phyloP scores from a whole-genome alignment of 2,797 vertebrate genomes.

The Zalophus californianus region DNA sequence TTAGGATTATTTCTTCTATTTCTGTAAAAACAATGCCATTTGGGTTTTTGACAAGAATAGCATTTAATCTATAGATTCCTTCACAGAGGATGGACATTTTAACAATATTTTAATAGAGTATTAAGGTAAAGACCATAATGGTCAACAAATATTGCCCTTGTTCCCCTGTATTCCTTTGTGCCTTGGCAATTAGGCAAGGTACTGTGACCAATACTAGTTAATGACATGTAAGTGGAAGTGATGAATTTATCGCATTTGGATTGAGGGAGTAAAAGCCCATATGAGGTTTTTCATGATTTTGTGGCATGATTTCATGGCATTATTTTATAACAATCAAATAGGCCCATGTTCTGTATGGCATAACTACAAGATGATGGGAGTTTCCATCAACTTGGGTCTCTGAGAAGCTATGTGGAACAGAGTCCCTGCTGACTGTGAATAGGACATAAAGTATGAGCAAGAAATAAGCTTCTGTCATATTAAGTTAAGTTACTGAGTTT shows the following conservation, averaged over 20 bases:
- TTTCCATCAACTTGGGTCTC: not conserved
- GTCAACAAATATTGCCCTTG: not conserved
- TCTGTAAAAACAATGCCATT: not conserved
- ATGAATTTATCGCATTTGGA: not conserved
- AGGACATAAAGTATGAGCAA: not conserved
- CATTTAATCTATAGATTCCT: not conserved
- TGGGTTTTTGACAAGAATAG: not conserved
- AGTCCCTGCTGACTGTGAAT: not conserved
- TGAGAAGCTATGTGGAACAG: not conserved
- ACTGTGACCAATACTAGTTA: not conserved
- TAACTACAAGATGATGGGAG: not conserved
- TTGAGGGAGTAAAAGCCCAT: not conserved
- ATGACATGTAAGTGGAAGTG: not conserved
- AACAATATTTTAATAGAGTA: constrained; percentile 21
- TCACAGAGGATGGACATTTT: not conserved
- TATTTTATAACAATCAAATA: not conserved
- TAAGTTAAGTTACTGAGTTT: not conserved
- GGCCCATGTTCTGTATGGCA: not conserved
- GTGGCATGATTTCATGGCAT: not conserved
- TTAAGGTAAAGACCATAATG: not conserved
- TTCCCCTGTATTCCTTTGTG: not conserved
- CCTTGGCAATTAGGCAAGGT: not conserved
- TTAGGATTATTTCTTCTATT: constrained; percentile 15
- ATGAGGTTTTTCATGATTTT: not conserved
- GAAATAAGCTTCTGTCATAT: not conserved